Percentiles rank a stretch among this genome's conserved stretches.
phyloP scores from a whole-genome alignment of 2,113 vertebrate species.

The Paradoxurus hermaphroditus region DNA sequence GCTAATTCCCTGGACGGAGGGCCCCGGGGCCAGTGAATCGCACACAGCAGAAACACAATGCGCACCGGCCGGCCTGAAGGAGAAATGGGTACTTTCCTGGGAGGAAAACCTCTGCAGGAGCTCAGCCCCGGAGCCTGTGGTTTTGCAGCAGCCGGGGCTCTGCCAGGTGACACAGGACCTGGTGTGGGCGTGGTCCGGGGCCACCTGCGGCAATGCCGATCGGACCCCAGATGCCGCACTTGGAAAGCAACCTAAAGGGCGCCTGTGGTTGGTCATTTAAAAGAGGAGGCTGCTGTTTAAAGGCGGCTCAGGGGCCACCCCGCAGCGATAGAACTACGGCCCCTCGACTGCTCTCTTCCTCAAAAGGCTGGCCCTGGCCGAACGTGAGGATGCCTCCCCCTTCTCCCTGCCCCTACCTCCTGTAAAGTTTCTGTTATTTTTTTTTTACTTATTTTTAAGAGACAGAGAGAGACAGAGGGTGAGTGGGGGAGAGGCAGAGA shows the following conservation, averaged over 20 bases:
- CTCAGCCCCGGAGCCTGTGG: background rate
- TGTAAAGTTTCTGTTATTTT: background rate
- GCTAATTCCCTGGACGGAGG: background rate
- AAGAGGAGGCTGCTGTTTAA: background rate
- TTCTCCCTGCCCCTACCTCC: background rate
- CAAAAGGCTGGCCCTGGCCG: background rate
- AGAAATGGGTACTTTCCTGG: background rate
- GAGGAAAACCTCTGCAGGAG: background rate
- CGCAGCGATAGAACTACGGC: rapidly evolving
- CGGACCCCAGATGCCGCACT: background rate
- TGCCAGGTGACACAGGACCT: too few relatives aligned
- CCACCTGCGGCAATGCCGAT: background rate
- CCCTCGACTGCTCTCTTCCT: background rate
- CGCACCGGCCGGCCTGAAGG: background rate
- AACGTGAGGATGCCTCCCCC: rapidly evolving
- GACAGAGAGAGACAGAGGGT: too few relatives aligned
- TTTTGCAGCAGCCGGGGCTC: background rate
- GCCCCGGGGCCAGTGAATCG: background rate
- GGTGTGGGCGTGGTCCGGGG: background rate
- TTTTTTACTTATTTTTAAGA: background rate
- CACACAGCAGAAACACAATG: background rate
- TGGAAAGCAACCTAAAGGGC: background rate
- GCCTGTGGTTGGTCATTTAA: background rate
- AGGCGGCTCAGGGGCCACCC: background rate
- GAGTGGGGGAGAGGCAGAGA: too few relatives aligned